Base-by-base conservation (phyloP, 2,797 vertebrate species). In the Pachyuromys duprasi region DNA sequence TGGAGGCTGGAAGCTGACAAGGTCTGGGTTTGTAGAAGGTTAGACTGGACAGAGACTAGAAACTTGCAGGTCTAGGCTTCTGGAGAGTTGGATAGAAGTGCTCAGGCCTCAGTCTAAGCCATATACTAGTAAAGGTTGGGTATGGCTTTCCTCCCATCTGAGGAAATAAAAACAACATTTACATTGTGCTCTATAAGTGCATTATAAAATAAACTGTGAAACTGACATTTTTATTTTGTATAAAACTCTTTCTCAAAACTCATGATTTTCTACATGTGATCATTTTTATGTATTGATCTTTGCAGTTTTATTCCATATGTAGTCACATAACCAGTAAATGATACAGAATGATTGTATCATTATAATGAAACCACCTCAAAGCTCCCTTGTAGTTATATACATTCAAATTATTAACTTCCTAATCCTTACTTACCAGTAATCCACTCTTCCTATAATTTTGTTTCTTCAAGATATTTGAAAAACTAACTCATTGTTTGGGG, bases 401-500 rank as follows among this genome's bases (percentile, higher is more conserved):
- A 78, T 81, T 75, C 33, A 90, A 39, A 86, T 26, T 2, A 24
- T 8, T 84, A 24, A 86, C 49, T 7, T 53, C 42, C 57, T 75
- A 75, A 76, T 65, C 18, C 36, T 42, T 86, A 8, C 49, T 5
- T 81, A 82, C 45, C 11, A 24, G 8, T 90, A 13, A 90, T 80
- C 65, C 28, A 20, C 74, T 95, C 53, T 80, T 39, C 87, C 18
- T 69, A 4, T 91, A 67, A 89, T 94, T 91, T 81, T 82, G 6
- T 65, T 62, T 67, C 74, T 87, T 83, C 5, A 63, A 90, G 33
- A 33, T 57, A 88, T 31, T n/a, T 93, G 3, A 36, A 49, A 80
- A 95, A 80, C 63, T 57, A 2, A 86, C 11, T 87, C 28, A 60
- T 93, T 39, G 74, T 86, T 74, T 91, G 65, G 24, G 39, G 75